Base-by-base conservation (phyloP, 2,113 vertebrate species). In the Microtus oregoni region DNA sequence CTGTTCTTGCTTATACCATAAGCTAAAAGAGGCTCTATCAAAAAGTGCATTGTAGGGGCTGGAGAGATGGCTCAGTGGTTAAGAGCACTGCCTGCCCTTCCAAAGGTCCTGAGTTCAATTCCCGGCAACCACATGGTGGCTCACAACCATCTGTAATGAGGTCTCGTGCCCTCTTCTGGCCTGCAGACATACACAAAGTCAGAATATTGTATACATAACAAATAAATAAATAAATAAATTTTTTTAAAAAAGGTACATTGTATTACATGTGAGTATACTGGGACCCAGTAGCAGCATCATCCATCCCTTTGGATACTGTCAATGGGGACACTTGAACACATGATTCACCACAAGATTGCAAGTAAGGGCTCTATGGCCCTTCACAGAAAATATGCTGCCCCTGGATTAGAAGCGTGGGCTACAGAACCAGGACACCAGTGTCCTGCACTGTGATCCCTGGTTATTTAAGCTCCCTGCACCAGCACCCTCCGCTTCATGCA, bases 281-380 rank as follows among this genome's bases (percentile, higher is more conserved):
- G 4, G 41, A 91, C 82, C 72, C 77, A 65, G 19, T 20, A n/a
- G 3, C 22, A 91, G 72, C 19, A 32, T 32, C 14, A 19, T 41
- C 58, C n/a, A 73, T 26, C 55, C 5, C 10, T 26, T 91, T 26
- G 7, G 22, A 47, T 24, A 15, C 6, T 26, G 4, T 15, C 79
- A 38, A 30, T 0, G n/a, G n/a, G 20, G 63, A n/a, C 52, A 41
- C 47, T 11, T 3, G 2, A 32, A 32, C 2, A 41, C 15, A 32
- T 55, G 67, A 0, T 4, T 0, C 20, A 2, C 41, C 61, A n/a
- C 5, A 3, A 1, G 9, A 41, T 24, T 38, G 17, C 26, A 14
- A 82, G 3, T 0, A 58, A 35, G 70, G 41, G 20, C 38, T 65
- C 14, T 58, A 67, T 72, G 38, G 52, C 4, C 20, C 26, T 38